Evolutionary conservation across 1,140 invertebrate genomes (phyloP).

Genomic region (Apis laboriosa): DNA sequence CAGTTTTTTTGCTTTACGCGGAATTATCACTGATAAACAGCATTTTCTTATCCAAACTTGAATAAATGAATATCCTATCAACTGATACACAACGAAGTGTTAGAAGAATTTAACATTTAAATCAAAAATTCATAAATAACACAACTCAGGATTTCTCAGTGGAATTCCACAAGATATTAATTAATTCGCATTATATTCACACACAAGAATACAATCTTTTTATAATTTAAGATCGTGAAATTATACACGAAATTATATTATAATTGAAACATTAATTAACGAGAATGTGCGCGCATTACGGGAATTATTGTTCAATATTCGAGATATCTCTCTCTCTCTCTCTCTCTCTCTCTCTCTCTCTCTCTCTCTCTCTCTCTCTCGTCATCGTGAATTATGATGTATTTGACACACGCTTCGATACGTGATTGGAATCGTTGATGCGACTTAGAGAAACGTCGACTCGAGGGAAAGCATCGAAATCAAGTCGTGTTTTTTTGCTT

Average conservation of each 20-base stretch:
- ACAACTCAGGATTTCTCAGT: no score
- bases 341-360: no score
- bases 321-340: no score
- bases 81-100: not conserved
- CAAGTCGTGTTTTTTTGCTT: not conserved
- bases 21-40: not conserved
- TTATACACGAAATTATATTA: not conserved
- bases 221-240: no score
- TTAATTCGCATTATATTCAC: no score
- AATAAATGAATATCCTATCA: not conserved
- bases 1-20: not conserved
- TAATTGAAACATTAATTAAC: not conserved
- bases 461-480: no score
- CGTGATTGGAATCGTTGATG: conserved; percentile 7
- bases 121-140: no score
- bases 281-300: not conserved
- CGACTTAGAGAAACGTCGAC: not conserved
- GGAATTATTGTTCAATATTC: conserved; percentile 12
- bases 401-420: not conserved
- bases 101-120: no score
- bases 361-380: no score
- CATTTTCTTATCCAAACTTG: not conserved
- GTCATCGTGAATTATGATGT: not conserved
- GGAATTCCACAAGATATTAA: no score
- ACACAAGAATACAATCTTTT: no score